Base-by-base conservation (phyloP, 2,113 vertebrate genomes). In the Dicaeum eximium region DNA sequence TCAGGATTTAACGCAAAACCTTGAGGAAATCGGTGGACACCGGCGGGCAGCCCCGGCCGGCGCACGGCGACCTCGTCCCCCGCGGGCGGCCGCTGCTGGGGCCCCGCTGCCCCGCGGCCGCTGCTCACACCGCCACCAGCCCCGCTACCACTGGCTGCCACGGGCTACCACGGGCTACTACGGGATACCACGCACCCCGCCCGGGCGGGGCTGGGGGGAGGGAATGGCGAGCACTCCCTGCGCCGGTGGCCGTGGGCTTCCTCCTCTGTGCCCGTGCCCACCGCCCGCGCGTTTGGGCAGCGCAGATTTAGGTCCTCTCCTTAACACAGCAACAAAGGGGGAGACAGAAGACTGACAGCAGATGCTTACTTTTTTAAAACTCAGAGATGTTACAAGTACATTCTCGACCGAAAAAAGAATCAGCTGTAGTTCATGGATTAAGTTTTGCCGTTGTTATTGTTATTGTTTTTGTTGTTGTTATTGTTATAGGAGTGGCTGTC, bases 221-320 rank as follows among this genome's bases (percentile, higher is more conserved):
- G 31, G 17, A 75, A 58, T 10, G 20, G 31, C 4, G 48, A 56
- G 62, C 6, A 7, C 9, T 30, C 71, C 7, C 33, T 2, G 44
- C 2, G 4, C 16, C 0, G 14, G 50, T 6, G 35, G 67, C 33
- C 25, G 6, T 2, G n/a, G 22, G 47, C 15, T 45, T 18, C 18
- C 48, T 37, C 27, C 40, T 28, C n/a, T 6, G 30, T 2, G 18
- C 37, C 48, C 30, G 7, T 25, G 53, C 35, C 51, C 53, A 4
- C 22, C 5, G 25, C 44, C 72, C 10, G 25, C 17, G 10, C 30
- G 0, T 6, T 20, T 2, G 45, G 62, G 53, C 44, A 65, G 24
- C 27, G 5, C 17, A 3, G 28, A 2, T 25, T 40, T 12, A 7
- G 23, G 13, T 70, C 22, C 37, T 14, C 19, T 72, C 58, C 75